Base-by-base conservation (phyloP, 2,888 invertebrate genomes). In the Neria commutata region DNA sequence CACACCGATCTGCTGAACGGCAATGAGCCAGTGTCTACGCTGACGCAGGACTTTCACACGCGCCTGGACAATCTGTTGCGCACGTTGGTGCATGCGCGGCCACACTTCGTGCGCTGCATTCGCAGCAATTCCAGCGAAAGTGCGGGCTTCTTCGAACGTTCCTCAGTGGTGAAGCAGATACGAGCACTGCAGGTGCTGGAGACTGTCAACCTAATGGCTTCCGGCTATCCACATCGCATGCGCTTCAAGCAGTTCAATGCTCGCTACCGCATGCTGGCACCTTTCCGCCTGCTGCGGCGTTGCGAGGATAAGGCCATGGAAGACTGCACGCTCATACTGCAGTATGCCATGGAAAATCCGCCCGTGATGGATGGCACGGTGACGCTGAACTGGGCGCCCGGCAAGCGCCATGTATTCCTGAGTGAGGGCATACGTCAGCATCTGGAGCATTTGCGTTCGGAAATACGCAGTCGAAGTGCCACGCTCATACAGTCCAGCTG, bases 31-130 rank as follows among this genome's bases (percentile, higher is more conserved):
- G 89, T 92, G 58, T 91, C 93, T 47, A 95, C 95, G 29, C 85
- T 96, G 61, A 95, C 95, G 56, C 95, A 95, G 85, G 96, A 97
- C 84, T 97, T 97, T 82, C 95, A 96, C 83, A 94, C 94, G 62
- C 87, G 95, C 40, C 86, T 97, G 65, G 95, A 97, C 83, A 95
- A 95, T 84, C 85, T 97, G 71, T 84, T 97, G 74, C 87, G 95
- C 70, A 95, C 95, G 53, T 84, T 96, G 56, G 94, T 95, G 55
- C 95, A 95, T 83, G 94, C 96, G 54, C 87, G 94, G 54, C 95
- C 96, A 14, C 96, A 96, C 83, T 97, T 97, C 84, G 92, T 97
- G 68, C 88, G 95, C 60, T 97, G 96, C 77, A 88, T 97, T 71
- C 89, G 95, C 74, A 92, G 94, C 76, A 96, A 95, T 83, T 86